These are phyloP conservation scores for Epizoanthus fatuus DNA, from an alignment of 92 coral and sea anemone genomes.

Conservation along the genomic window DNA sequence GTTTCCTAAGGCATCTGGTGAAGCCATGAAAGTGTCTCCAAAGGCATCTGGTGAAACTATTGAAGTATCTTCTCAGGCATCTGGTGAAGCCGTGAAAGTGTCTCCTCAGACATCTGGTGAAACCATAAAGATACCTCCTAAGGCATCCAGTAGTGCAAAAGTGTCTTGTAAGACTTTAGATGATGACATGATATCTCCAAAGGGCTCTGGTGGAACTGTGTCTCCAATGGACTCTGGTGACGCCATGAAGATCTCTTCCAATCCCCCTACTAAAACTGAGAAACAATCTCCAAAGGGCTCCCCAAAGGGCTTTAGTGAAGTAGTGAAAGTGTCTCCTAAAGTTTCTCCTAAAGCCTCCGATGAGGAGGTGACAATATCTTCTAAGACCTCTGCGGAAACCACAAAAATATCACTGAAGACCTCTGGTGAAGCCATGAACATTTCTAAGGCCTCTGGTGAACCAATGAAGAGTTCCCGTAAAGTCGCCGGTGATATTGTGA, in stretches of 20 bases:
- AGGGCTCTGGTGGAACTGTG: conserved; percentile 4
- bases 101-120: conserved; percentile 37
- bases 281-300: conserved; percentile 43
- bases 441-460: conserved; percentile 14
- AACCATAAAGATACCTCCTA: conserved; percentile 27
- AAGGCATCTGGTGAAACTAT: neutral
- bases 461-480: conserved; percentile 36
- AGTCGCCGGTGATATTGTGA: neutral
- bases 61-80: conserved; percentile 11
- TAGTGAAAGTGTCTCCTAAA: conserved; percentile 27
- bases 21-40: conserved; percentile 9
- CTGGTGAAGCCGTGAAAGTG: conserved; percentile 19
- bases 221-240: conserved; percentile 38
- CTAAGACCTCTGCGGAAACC: conserved; percentile 30
- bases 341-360: conserved; percentile 25
- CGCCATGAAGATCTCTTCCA: conserved; percentile 34
- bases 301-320: conserved; percentile 2
- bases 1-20: conserved; percentile 22
- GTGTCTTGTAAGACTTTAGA: neutral
- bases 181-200: neutral
- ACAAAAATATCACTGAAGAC: conserved; percentile 14
- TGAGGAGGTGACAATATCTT: conserved; percentile 1
- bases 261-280: conserved; percentile 6
- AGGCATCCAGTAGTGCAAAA: conserved; percentile 21
- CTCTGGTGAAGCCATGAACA: neutral